Evolutionary conservation across 1,140 invertebrate species (phyloP), one percentile per base, ranked within the genome.

Genomic region (Calliphora vicina): DNA sequence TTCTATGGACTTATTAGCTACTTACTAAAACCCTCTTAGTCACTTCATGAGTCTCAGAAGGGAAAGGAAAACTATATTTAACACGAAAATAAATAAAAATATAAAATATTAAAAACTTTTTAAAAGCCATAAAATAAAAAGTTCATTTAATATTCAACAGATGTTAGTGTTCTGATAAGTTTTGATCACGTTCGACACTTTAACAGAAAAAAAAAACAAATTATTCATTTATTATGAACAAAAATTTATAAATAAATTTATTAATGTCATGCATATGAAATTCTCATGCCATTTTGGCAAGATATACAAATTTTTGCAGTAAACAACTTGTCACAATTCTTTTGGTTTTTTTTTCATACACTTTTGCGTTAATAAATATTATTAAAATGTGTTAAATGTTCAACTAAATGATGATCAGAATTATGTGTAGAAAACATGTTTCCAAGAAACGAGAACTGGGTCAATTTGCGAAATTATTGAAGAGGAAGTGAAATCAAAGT

Each of bases 121-220:
- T 50, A 57, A 57, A n/a, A 57, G 50, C n/a, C 50, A 57, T 57
- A 57, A 57, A 57, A n/a, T 57, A 57, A 57, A 57, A 57, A 57
- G 9, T 67, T 67, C n/a, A 78, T 43, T 78, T 43, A 78, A 78
- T 78, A 78, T 78, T 78, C 74, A 78, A 78, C n/a, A 23, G 74
- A 43, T 78, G n/a, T 17, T 78, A 29, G 35, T 78, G 74, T 78
- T 78, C 74, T 78, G 74, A 78, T 78, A 78, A 78, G 35, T 78
- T 78, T 43, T 78, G 74, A 78, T 78, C 74, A 78, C 74, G 74
- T 78, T 78, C 74, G 74, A 78, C 74, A 78, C 74, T 78, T 78
- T 43, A 45, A 78, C 74, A 78, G 42, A 6, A 10, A 78, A 6
- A 10, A 78, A 29, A 43, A 25, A 27, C 35, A 35, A 78, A 78